Base-by-base conservation (phyloP, 1,140 invertebrate genomes). In the Macrobrachium rosenbergii region DNA sequence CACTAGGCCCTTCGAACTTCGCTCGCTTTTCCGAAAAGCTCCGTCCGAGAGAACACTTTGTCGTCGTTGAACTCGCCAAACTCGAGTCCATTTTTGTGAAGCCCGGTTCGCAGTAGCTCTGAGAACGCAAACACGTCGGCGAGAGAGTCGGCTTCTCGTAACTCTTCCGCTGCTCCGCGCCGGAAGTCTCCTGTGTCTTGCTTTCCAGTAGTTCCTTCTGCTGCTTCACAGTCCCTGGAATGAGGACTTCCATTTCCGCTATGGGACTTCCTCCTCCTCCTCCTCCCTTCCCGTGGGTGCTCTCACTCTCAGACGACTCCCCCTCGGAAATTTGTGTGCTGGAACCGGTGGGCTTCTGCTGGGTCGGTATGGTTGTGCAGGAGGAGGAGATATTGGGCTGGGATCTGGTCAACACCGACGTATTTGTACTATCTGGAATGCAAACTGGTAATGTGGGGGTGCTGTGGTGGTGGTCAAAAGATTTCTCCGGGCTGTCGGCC, bases 161-260 rank as follows among this genome's bases (percentile, higher is more conserved):
- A 23, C 28, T 43, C 45, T 43, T 62, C 84, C 76, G 45, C 59
- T 78, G n/a, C 28, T 76, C 72, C 60, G 28, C 6, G 28, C 12
- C 37, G 64, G 64, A 64, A 63, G 78, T 69, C 62, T 88, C 88
- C 23, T 81, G 75, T 23, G 69, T 79, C 58, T 79, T 82, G 58
- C 90, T 90, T 86, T 92, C 91, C 63, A 93, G 87, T 43, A 91
- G 91, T 87, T 92, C 84, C 63, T 89, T 90, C 28, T 92, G 91
- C 81, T 92, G 91, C 72, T 90, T 90, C 2, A 93, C 92, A 45
- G 91, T 91, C 21, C 92, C 91, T 17, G 90, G 89, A 17, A 89
- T 19, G 17, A 89, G 89, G 19, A 90, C 72, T 77, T 80, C 83
- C 62, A 88, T 69, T 37, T 88, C 82, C 21, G 79, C 37, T 17